phyloP scores from a whole-genome alignment of 2,113 vertebrate species.

The Rhineura floridana region DNA sequence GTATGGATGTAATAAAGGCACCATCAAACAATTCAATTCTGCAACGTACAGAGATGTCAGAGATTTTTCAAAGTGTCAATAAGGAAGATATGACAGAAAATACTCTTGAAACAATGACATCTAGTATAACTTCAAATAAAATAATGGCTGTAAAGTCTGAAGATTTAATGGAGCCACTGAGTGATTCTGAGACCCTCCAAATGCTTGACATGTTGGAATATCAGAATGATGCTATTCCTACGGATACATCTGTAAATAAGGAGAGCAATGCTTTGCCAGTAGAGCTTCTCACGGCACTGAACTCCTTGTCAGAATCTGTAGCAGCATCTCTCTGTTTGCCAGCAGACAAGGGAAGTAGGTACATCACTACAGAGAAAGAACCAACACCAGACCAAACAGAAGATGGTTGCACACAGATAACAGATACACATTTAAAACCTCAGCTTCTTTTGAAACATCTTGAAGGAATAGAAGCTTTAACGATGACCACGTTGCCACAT shows the following conservation, averaged over 20 bases:
- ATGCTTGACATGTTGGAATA: conserved; percentile 3
- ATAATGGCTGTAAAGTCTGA: conserved; percentile 37
- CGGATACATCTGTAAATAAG: conserved; percentile 34
- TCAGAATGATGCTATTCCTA: conserved; percentile 21
- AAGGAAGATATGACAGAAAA: conserved; percentile 41
- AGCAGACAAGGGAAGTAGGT: not conserved
- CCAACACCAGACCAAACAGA: conserved; percentile 40
- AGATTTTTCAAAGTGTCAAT: conserved; percentile 10
- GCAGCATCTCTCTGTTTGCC: conserved; percentile 11
- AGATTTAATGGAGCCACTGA: conserved; percentile 38
- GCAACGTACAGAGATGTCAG: conserved; percentile 20
- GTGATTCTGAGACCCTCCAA: conserved; percentile 41
- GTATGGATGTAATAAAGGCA: conserved; percentile 21
- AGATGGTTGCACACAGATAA: conserved; percentile 60
- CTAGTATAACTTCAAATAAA: conserved; percentile 33
- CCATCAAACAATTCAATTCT: conserved; percentile 37
- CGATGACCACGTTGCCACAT: conserved; percentile 18
- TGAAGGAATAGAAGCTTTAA: conserved; percentile 43
- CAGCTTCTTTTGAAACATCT: conserved; percentile 8
- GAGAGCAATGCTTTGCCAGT: conserved; percentile 38
- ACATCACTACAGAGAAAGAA: not conserved
- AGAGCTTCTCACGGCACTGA: conserved; percentile 50
- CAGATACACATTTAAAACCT: conserved; percentile 37
- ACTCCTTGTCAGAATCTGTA: conserved; percentile 50
- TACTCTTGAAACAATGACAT: conserved; percentile 38